phyloP scores from a whole-genome alignment of 2,797 vertebrate genomes.

The Echiichthys vipera region DNA sequence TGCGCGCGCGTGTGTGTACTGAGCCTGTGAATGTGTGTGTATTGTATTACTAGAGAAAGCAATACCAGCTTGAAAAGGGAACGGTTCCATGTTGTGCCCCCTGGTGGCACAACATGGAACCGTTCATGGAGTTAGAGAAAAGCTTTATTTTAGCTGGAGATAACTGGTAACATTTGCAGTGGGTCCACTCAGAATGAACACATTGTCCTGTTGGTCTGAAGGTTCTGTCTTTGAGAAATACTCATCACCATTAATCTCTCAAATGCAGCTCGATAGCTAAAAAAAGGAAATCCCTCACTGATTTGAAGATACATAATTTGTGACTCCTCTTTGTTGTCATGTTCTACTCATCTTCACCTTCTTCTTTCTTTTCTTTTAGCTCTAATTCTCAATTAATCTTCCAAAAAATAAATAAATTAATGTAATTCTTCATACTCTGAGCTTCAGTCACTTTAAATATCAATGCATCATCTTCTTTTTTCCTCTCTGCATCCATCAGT shows the following conservation, averaged over 20 bases:
- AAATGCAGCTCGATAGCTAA: neutral
- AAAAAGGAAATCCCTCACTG: neutral
- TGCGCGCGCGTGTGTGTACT: constrained; percentile 13
- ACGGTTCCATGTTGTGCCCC: constrained; percentile 54
- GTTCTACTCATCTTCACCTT: neutral
- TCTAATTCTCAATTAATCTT: neutral
- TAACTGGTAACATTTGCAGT: neutral
- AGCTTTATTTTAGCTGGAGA: constrained; percentile 4
- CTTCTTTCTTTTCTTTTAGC: neutral
- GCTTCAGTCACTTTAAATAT: constrained; percentile 22
- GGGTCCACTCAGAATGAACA: neutral
- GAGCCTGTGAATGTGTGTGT: constrained; percentile 1
- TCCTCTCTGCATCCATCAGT: constrained; percentile 74
- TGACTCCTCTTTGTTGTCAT: neutral
- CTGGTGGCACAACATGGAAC: constrained; percentile 71
- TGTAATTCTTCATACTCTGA: neutral
- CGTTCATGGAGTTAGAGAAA: constrained; percentile 5
- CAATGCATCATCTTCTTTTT: constrained; percentile 28
- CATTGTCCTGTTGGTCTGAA: neutral
- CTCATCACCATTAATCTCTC: neutral
- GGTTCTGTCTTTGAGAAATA: neutral
- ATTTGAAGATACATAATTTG: constrained; percentile 23
- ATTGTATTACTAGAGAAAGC: neutral
- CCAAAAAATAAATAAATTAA: neutral
- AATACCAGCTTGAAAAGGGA: neutral